A percentile compares a stretch with the other conserved stretches of the same genome.
Evolutionary conservation across 2,113 vertebrate species (phyloP).

Genomic region (Sebastes schlegelii): DNA sequence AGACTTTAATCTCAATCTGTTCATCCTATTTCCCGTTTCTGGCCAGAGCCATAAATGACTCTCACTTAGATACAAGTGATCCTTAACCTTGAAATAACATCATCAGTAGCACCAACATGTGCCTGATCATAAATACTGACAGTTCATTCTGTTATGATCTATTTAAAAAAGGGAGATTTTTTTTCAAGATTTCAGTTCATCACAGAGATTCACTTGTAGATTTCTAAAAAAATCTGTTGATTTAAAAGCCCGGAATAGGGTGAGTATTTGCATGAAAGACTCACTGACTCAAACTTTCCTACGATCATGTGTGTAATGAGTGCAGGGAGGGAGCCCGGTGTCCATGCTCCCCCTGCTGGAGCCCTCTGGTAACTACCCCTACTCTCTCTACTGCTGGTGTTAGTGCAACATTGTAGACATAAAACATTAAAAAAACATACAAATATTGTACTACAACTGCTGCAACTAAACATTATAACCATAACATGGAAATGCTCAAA

Average conservation of each 20-base stretch:
- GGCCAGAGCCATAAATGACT: neutral
- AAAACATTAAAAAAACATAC: neutral
- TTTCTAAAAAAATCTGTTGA: neutral
- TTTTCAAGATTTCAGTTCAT: neutral
- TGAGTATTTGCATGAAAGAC: neutral
- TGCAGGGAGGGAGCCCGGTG: neutral
- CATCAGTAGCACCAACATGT: neutral
- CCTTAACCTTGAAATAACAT: neutral
- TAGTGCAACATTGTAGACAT: neutral
- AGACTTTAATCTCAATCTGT: neutral
- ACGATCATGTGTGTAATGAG: neutral
- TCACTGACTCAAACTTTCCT: neutral
- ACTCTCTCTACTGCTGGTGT: neutral
- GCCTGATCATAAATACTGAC: slow-evolving; percentile 1
- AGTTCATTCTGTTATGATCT: neutral
- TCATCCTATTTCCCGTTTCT: neutral
- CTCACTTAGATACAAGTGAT: neutral
- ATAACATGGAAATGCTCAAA: neutral
- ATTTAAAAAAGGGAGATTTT: neutral
- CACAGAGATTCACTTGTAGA: neutral
- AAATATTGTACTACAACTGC: no score
- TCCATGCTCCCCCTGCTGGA: neutral
- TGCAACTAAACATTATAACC: neutral
- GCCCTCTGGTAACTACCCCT: neutral
- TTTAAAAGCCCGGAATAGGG: neutral